phyloP scores from a whole-genome alignment of 2,113 vertebrate species.

The Ctenodactylus gundi region DNA sequence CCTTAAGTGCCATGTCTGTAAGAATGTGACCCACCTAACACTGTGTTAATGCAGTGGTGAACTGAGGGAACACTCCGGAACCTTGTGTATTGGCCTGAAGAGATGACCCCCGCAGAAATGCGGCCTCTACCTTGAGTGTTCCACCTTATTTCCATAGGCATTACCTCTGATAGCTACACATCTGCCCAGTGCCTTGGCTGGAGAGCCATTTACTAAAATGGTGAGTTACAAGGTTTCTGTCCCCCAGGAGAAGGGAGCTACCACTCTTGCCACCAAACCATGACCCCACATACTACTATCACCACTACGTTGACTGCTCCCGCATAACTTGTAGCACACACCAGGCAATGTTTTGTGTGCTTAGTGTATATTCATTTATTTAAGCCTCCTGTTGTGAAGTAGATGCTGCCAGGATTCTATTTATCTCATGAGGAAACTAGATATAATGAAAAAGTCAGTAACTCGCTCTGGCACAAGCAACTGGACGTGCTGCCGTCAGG shows the following conservation, averaged over 20 bases:
- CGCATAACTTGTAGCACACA: neutral
- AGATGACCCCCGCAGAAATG: neutral
- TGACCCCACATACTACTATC: accelerated
- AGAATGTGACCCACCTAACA: neutral
- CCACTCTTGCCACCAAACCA: neutral
- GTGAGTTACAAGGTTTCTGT: neutral
- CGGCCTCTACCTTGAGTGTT: neutral
- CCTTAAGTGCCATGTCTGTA: neutral
- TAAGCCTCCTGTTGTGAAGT: neutral
- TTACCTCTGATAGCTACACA: neutral
- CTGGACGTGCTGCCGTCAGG: no score
- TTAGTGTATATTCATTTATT: neutral
- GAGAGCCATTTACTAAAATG: neutral
- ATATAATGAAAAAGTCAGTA: neutral
- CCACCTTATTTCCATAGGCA: neutral
- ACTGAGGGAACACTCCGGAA: neutral
- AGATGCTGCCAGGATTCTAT: neutral
- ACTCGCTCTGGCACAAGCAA: neutral
- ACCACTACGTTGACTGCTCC: no score
- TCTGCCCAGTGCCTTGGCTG: neutral
- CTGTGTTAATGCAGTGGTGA: neutral
- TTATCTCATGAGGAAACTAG: neutral
- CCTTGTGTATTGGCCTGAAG: neutral
- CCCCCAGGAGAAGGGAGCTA: neutral
- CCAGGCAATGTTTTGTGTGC: neutral